Conservation (phyloP, 2,888 invertebrate species). For the Gonocerus acuteangulatus region DNA sequence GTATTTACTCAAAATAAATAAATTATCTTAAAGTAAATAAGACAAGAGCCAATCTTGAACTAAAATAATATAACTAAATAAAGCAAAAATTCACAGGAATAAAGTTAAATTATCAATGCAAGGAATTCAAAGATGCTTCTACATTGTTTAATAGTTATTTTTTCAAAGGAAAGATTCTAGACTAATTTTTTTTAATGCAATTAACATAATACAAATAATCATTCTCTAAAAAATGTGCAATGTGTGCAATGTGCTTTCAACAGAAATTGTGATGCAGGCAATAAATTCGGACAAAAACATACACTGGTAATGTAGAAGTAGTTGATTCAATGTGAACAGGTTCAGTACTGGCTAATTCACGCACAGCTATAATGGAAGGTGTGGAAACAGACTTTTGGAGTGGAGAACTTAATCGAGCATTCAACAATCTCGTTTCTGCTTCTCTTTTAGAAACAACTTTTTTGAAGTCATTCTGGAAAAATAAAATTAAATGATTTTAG, state of each 20-base stretch:
- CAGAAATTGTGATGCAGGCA: not conserved
- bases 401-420: slow-evolving; percentile 56
- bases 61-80: not conserved
- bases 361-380: slow-evolving; percentile 72
- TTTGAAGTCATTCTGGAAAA: slow-evolving; percentile 61
- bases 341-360: slow-evolving; percentile 50
- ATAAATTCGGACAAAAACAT: slow-evolving; percentile 6
- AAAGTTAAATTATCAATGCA: too few relatives aligned
- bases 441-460: slow-evolving; percentile 57
- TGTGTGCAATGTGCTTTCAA: slow-evolving; percentile 1
- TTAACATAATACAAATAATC: too few relatives aligned
- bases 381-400: slow-evolving; percentile 86
- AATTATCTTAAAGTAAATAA: too few relatives aligned
- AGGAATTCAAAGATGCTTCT: too few relatives aligned
- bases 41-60: too few relatives aligned
- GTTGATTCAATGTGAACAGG: slow-evolving; percentile 33
- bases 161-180: too few relatives aligned
- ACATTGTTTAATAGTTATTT: too few relatives aligned
- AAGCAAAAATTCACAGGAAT: too few relatives aligned
- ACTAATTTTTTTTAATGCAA: too few relatives aligned
- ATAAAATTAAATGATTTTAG: not conserved
- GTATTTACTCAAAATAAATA: too few relatives aligned
- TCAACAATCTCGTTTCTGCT: slow-evolving; percentile 51
- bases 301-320: slow-evolving; percentile 33
- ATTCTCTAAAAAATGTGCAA: slow-evolving; percentile 5